Base-by-base conservation (phyloP, 2,888 invertebrate genomes). In the Microctonus hyperodae region DNA sequence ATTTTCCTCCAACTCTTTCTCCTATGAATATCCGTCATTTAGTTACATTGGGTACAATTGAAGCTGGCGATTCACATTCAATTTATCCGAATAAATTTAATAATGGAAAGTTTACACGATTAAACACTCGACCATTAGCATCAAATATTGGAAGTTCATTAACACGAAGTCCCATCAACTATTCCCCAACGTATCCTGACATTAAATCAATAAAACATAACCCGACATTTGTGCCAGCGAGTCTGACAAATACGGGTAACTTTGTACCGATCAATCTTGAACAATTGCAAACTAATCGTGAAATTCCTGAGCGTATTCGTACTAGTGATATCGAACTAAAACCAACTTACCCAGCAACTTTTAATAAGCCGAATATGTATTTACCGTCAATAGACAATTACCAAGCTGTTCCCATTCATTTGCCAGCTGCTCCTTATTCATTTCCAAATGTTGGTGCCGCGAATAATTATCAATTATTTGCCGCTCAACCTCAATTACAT, bases 401-500 rank as follows among this genome's bases (percentile, higher is more conserved):
- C n/a, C 56, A 44, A 40, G 20, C 44, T 6, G 13, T 28, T n/a
- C 61, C 50, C 4, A 51, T 51, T 33, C 13, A 58, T 40, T 40
- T 22, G 20, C 25, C 37, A 61, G 4, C 22, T 35, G 10, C 22
- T 7, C 23, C 10, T 3, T 48, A 31, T 31, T 33, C 2, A 60
- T 22, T 20, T 37, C 35, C 44, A 31, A 28, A 67, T n/a, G 64
- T 70, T 0, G 72, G 73, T 40, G 66, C 64, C 9, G 61, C 60
- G 1, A 64, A 51, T 23, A 71, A 65, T 61, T 83, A 83, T 69
- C 74, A 82, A 35, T 74, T 78, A 2, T 70, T 83, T 13, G 74
- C 74, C 3, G 70, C 75, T 55, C 83, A 83, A 56, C 76, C 81
- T 0, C 82, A 80, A 33, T 72, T 83, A 23, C 82, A 81, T 20